Conservation (phyloP, 2,797 vertebrate genomes). For the Chanos chanos region DNA sequence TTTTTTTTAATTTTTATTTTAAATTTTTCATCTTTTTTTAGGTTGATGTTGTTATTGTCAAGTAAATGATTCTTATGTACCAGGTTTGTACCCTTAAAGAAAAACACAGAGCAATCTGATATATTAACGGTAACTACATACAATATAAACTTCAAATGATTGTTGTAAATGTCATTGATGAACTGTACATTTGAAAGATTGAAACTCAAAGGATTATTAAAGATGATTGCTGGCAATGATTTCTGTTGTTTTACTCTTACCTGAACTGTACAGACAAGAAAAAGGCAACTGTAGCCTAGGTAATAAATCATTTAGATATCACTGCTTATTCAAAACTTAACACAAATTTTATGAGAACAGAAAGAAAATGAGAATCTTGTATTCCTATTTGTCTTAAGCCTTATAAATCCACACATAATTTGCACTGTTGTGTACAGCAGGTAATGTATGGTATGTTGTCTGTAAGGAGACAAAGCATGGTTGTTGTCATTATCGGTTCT, state of each 20-base stretch:
- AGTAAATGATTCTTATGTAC: conserved; percentile 74
- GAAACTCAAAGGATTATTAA: conserved; percentile 73
- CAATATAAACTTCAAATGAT: conserved; percentile 71
- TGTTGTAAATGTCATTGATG: conserved; percentile 77
- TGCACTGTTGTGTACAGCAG: too few relatives aligned
- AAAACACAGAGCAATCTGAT: conserved; percentile 63
- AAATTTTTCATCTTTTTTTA: too few relatives aligned
- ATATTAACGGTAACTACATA: conserved; percentile 69
- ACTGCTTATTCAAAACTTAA: too few relatives aligned
- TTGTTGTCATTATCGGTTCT: too few relatives aligned
- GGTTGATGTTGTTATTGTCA: conserved; percentile 36
- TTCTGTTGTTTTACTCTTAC: conserved; percentile 16
- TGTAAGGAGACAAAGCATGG: too few relatives aligned
- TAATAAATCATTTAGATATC: neutral
- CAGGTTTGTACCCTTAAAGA: conserved; percentile 66
- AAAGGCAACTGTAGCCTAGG: neutral
- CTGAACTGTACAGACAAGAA: too few relatives aligned
- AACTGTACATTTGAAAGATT: conserved; percentile 78
- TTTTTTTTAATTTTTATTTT: too few relatives aligned
- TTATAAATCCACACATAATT: too few relatives aligned
- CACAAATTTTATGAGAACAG: too few relatives aligned
- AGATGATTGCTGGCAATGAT: conserved; percentile 64
- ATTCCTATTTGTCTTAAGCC: too few relatives aligned
- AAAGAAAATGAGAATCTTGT: too few relatives aligned
- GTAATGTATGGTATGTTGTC: too few relatives aligned